Evolutionary conservation across 2,113 vertebrate genomes (phyloP).

Genomic region (Bungarus multicinctus): DNA sequence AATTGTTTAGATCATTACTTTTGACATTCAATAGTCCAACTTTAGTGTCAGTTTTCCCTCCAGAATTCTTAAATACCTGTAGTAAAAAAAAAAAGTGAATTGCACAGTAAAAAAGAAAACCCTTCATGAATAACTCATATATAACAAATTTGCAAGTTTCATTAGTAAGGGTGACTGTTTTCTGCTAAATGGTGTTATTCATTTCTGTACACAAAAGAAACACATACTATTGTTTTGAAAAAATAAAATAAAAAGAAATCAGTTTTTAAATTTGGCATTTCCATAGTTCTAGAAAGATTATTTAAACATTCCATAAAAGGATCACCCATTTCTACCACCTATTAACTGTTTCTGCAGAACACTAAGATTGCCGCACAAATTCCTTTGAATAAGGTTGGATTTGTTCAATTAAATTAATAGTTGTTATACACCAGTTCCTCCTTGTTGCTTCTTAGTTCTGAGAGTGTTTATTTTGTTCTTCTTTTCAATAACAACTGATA

Average conservation of each 20-base stretch:
- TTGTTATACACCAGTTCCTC: not conserved
- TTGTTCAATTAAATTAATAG: conserved; percentile 9
- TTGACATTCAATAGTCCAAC: not conserved
- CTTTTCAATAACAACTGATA: not conserved
- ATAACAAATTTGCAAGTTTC: conserved; percentile 19
- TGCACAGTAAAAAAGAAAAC: not conserved
- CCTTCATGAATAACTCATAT: conserved; percentile 27
- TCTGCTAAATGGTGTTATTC: conserved; percentile 17
- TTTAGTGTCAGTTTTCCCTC: not conserved
- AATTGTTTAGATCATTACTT: conserved; percentile 1
- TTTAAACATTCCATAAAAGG: conserved; percentile 7
- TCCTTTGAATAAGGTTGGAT: not conserved
- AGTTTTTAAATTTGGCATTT: not conserved
- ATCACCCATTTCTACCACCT: not conserved
- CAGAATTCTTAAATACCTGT: conserved; percentile 9
- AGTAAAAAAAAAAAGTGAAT: conserved; percentile 10
- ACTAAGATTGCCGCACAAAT: not conserved
- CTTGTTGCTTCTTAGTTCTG: not conserved
- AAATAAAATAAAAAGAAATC: not conserved
- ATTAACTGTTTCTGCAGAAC: not conserved
- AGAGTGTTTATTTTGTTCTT: not conserved
- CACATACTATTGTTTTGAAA: not conserved
- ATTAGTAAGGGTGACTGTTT: conserved; percentile 7
- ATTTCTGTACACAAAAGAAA: conserved; percentile 11
- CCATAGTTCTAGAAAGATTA: not conserved